phyloP scores from a whole-genome alignment of 2,113 vertebrate genomes.

The Spilogale gracilis region DNA sequence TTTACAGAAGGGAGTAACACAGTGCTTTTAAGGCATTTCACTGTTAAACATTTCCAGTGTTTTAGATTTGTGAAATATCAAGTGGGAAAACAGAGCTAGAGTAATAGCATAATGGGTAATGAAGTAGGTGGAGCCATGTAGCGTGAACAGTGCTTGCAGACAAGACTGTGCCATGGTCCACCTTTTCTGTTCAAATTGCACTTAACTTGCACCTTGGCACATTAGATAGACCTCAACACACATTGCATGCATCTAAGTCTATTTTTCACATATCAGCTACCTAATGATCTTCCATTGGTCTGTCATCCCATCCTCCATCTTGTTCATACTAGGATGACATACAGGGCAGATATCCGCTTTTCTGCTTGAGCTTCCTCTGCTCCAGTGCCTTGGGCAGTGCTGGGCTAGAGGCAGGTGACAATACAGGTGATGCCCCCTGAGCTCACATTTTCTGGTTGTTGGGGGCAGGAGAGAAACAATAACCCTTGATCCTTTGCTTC shows the following conservation, averaged over 20 bases:
- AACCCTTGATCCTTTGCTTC: neutral
- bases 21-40: neutral
- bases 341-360: neutral
- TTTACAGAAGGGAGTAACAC: neutral
- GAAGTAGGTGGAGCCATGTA: neutral
- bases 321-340: neutral
- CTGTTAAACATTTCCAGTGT: neutral
- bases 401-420: neutral
- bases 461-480: too few relatives aligned
- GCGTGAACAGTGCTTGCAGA: neutral
- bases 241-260: fast-evolving
- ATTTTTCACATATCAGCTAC: neutral
- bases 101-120: neutral
- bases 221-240: neutral
- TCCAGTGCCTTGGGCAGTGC: neutral
- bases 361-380: neutral
- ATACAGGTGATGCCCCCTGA: neutral
- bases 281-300: neutral
- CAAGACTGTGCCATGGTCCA: neutral
- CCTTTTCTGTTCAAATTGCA: neutral
- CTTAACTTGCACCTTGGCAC: neutral
- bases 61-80: neutral
- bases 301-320: fast-evolving
- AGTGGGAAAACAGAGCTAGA: neutral
- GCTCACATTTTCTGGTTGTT: neutral